Percentiles rank a stretch among this genome's conserved stretches.
phyloP scores from a whole-genome alignment of 2,888 invertebrate genomes.

The Graphium colonna region DNA sequence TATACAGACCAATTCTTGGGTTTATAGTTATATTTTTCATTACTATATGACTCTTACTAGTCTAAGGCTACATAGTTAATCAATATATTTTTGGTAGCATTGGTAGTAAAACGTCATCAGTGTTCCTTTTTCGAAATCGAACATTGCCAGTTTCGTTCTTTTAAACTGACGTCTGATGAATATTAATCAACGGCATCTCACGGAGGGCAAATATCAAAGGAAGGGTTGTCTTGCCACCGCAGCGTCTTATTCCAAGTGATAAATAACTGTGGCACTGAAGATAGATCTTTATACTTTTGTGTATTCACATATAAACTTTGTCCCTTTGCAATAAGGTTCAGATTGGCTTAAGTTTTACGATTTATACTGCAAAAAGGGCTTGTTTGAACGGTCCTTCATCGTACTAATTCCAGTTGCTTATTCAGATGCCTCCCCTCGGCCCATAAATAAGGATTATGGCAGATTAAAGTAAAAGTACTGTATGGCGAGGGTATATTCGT shows the following conservation, averaged over 20 bases:
- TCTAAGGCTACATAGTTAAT: too few species aligned
- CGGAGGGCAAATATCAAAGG: slow-evolving; percentile 29
- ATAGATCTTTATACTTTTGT: background rate
- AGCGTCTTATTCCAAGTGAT: slow-evolving; percentile 46
- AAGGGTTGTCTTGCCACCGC: slow-evolving; percentile 39
- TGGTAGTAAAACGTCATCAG: background rate
- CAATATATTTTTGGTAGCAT: too few species aligned
- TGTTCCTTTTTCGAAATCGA: background rate
- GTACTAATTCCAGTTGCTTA: slow-evolving; percentile 54
- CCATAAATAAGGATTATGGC: slow-evolving; percentile 59
- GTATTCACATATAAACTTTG: slow-evolving; percentile 9
- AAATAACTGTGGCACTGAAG: slow-evolving; percentile 32
- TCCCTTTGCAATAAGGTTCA: slow-evolving; percentile 5
- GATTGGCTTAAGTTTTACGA: slow-evolving; percentile 3
- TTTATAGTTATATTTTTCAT: too few species aligned
- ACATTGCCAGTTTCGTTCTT: slow-evolving; percentile 3
- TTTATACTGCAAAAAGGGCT: background rate
- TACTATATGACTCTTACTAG: too few species aligned
- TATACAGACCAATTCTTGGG: too few species aligned
- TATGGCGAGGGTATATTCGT: slow-evolving; percentile 17
- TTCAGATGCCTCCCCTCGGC: slow-evolving; percentile 52
- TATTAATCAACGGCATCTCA: slow-evolving; percentile 42
- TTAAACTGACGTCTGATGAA: slow-evolving; percentile 24
- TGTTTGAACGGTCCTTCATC: slow-evolving; percentile 36
- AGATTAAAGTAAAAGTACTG: slow-evolving; percentile 45